Evolutionary conservation across 2,113 vertebrate species (phyloP), one percentile per base, ranked within the genome.

Genomic region (Clupea harengus): DNA sequence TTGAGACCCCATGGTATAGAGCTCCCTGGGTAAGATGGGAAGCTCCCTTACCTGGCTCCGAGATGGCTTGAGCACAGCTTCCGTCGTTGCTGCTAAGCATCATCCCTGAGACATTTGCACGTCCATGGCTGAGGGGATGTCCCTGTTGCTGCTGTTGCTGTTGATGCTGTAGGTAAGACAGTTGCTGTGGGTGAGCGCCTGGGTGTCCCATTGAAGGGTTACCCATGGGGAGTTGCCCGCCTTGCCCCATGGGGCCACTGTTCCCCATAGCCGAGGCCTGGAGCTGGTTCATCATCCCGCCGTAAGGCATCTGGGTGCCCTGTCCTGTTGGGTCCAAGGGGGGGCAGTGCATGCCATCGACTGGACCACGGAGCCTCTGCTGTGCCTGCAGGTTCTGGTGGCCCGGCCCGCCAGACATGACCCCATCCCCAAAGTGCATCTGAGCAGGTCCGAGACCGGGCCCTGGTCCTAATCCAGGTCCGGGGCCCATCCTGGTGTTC

Each of bases 241-340:
- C 89, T 89, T 96, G 96, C 86, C 92, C 94, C 85, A 97, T 92
- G 50, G 96, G 94, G 90, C 96, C 96, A 94, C 88, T 95, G 94
- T 88, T 95, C 90, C 95, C 96, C 91, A 94, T 90, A 44, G 90
- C 86, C 4, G 95, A 84, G 81, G 95, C 93, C 93, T 98, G 97
- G 95, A 97, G 97, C 93, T 97, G 97, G 92, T 93, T 96, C 88
- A 97, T 95, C 88, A 97, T 94, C 91, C 95, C 95, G 25, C 86
- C 45, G 54, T 86, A 90, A 13, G 93, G 87, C 93, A 94, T 91
- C 91, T 95, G 89, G 93, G 93, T 87, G 89, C 92, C 85, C 90
- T 92, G 93, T 50, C 90, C 88, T 90, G 93, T 94, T 85, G 94
- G 81, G 90, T 95, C 96, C 90, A 96, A 88, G 92, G 92, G 94